A percentile compares a stretch with the other conserved stretches of the same genome.
Evolutionary conservation across 2,113 vertebrate genomes (phyloP).

Genomic region (Sceloporus undulatus): DNA sequence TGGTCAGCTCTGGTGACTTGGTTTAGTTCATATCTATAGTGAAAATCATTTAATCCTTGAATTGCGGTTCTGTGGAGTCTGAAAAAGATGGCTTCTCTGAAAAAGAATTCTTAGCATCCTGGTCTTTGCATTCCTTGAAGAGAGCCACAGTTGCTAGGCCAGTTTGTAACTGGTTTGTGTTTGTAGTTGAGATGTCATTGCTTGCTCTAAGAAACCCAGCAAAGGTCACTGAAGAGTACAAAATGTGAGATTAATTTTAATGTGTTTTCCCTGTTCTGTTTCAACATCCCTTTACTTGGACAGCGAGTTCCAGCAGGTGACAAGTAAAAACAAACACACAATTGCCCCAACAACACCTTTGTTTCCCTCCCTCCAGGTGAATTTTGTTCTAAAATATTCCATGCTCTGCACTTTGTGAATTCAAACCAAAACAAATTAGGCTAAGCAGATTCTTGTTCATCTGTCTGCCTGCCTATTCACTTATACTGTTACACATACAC

Average conservation of each 20-base stretch:
- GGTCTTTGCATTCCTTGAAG: neutral
- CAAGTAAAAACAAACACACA: neutral
- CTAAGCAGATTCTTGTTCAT: neutral
- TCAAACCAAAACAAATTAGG: neutral
- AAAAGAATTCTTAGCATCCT: neutral
- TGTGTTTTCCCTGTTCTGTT: constrained; percentile 42
- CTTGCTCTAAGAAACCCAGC: constrained; percentile 17
- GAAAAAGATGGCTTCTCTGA: neutral
- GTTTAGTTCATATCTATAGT: neutral
- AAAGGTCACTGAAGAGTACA: constrained; percentile 28
- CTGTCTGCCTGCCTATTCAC: too few species aligned
- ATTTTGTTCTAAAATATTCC: constrained; percentile 8
- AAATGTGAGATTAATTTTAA: constrained; percentile 13
- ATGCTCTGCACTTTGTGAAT: neutral
- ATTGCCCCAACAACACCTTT: neutral
- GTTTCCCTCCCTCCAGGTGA: neutral
- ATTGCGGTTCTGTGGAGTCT: neutral
- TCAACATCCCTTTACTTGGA: constrained; percentile 2
- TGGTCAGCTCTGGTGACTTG: neutral
- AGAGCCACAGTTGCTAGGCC: neutral
- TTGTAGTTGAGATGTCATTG: constrained; percentile 6
- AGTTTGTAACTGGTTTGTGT: neutral
- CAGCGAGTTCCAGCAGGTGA: constrained; percentile 30
- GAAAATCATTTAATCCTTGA: neutral
- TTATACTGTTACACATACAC: too few species aligned